phyloP scores from a whole-genome alignment of 2,888 invertebrate species.

The Chaitophorus viminalis region DNA sequence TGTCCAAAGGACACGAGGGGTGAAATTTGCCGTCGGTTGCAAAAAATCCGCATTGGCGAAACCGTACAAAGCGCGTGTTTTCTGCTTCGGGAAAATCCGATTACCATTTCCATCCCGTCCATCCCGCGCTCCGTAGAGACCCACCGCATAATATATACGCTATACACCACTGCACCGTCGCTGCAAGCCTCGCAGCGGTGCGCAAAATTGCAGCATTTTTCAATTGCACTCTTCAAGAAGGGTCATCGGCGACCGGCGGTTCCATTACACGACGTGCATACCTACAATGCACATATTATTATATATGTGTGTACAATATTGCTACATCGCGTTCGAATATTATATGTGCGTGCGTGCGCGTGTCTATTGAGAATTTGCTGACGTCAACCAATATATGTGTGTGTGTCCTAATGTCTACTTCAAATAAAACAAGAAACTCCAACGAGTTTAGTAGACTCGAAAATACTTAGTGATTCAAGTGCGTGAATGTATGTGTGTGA shows the following conservation, averaged over 20 bases:
- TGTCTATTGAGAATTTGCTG: conserved; percentile 5
- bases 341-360: not conserved
- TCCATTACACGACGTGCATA: not conserved
- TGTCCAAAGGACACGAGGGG: conserved; percentile 29
- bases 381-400: not conserved
- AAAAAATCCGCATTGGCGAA: conserved; percentile 55
- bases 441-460: not conserved
- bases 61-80: conserved; percentile 43
- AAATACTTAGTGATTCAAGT: not conserved
- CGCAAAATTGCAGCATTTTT: conserved; percentile 51
- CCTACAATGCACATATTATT: not conserved
- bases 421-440: not conserved
- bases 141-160: too few relatives aligned
- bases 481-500: too few relatives aligned
- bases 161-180: not conserved
- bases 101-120: conserved; percentile 27
- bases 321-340: too few relatives aligned
- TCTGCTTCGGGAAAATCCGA: conserved; percentile 43
- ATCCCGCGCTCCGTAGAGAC: not conserved
- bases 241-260: not conserved
- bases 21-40: conserved; percentile 30
- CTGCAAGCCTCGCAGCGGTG: conserved; percentile 1
- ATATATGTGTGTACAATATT: not conserved
- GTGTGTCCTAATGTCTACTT: conserved; percentile 4
- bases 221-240: conserved; percentile 31